Percentiles rank a stretch among this genome's conserved stretches.
Evolutionary conservation across 92 coral and sea anemone species (phyloP).

Genomic region (Micromussa lordhowensis): DNA sequence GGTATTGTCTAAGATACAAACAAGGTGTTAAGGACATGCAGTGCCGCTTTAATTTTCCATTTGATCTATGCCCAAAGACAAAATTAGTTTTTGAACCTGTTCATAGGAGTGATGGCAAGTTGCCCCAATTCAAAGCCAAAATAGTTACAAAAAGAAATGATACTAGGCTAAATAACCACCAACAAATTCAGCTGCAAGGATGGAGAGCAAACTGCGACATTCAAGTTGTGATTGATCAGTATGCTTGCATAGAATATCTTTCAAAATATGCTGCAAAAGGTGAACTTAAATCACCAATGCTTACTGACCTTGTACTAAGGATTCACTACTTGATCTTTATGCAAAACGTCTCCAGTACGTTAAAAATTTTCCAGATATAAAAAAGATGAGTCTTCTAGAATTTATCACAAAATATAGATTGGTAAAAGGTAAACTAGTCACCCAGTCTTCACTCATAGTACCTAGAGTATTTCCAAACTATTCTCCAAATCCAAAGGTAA

Average conservation of each 20-base stretch:
- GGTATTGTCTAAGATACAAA: conserved; percentile 62
- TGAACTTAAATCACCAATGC: too few relatives aligned
- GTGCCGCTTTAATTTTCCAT: conserved; percentile 72
- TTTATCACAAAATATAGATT: conserved; percentile 37
- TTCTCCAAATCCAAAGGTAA: too few relatives aligned
- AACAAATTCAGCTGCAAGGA: too few relatives aligned
- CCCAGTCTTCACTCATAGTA: conserved; percentile 1
- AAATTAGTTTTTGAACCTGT: conserved; percentile 60
- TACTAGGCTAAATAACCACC: conserved; percentile 56
- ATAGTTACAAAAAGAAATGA: conserved; percentile 49
- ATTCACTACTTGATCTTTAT: conserved; percentile 66
- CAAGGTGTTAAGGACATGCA: conserved; percentile 29
- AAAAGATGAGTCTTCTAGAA: conserved; percentile 44
- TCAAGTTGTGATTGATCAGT: too few relatives aligned
- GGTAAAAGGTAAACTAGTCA: conserved; percentile 48
- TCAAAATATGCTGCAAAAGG: too few relatives aligned
- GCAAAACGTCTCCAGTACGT: conserved; percentile 52
- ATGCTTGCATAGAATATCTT: conserved; percentile 52
- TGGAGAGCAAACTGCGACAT: too few relatives aligned
- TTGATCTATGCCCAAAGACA: conserved; percentile 61
- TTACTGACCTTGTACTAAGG: conserved; percentile 60
- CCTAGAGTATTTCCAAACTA: too few relatives aligned
- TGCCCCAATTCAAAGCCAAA: conserved; percentile 43
- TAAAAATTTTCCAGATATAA: conserved; percentile 14
- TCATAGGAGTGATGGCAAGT: conserved; percentile 40